Evolutionary conservation across 2,888 invertebrate species (phyloP).

Genomic region (Eupithecia centaureata): DNA sequence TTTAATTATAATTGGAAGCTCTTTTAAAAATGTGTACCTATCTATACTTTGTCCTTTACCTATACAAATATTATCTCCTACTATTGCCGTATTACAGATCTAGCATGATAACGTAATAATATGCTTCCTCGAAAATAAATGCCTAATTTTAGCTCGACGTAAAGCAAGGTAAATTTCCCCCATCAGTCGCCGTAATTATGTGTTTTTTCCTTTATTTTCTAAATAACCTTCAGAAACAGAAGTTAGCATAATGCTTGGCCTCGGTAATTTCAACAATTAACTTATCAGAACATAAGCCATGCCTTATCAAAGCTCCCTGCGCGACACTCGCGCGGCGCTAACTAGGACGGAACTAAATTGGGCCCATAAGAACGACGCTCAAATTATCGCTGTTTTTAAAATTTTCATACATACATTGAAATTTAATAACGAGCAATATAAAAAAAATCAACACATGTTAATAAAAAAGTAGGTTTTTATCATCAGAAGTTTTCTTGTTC

Average conservation of each 20-base stretch:
- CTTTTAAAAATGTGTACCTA: too few species aligned
- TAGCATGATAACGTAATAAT: too few species aligned
- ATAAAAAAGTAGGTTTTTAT: not conserved
- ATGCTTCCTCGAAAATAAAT: too few species aligned
- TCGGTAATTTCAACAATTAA: constrained; percentile 2
- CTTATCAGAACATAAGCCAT: constrained; percentile 19
- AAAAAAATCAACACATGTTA: not conserved
- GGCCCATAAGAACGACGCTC: constrained; percentile 19
- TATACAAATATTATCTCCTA: not conserved
- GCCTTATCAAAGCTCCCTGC: constrained; percentile 11
- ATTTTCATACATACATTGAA: not conserved
- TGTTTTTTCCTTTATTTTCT: not conserved
- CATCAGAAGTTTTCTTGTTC: not conserved
- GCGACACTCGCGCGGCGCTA: constrained; percentile 15
- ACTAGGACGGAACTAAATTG: constrained; percentile 25
- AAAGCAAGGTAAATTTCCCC: too few species aligned
- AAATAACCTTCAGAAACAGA: not conserved
- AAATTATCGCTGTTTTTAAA: not conserved
- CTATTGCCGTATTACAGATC: too few species aligned
- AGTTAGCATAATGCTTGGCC: not conserved
- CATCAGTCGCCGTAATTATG: not conserved
- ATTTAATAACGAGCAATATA: not conserved
- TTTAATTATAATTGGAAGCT: not conserved
- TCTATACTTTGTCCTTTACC: not conserved
- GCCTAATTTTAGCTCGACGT: too few species aligned